Percentiles rank a stretch among this genome's conserved stretches.
Evolutionary conservation across 1,140 invertebrate genomes (phyloP).

Genomic region (Oedothorax gibbosus): DNA sequence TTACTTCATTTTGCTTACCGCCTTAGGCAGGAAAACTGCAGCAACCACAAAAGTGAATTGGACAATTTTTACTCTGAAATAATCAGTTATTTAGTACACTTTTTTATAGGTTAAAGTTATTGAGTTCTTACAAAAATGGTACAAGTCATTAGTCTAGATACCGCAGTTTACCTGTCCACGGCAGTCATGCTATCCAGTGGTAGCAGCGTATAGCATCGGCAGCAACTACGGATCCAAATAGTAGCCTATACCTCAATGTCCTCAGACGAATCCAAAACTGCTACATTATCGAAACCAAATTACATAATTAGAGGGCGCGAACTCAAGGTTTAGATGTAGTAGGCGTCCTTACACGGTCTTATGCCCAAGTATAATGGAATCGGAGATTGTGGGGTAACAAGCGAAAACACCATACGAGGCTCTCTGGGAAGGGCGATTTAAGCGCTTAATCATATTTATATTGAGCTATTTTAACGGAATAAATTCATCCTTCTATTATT

Average conservation of each 20-base stretch:
- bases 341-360: slow-evolving; percentile 28
- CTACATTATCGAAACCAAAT: slow-evolving; percentile 40
- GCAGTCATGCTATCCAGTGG: neutral
- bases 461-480: slow-evolving; percentile 57
- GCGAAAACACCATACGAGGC: neutral
- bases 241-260: slow-evolving; percentile 1
- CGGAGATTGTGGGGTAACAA: slow-evolving; percentile 35
- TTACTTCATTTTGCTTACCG: no score
- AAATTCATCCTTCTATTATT: slow-evolving; percentile 31
- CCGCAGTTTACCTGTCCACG: no score
- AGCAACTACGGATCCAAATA: slow-evolving; percentile 17
- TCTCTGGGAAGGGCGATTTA: slow-evolving; percentile 35
- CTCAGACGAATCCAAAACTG: neutral
- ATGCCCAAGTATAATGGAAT: slow-evolving; percentile 49
- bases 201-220: neutral
- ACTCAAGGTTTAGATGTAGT: slow-evolving; percentile 46
- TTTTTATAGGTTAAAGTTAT: no score
- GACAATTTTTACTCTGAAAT: no score
- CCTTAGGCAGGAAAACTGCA: no score
- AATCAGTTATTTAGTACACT: no score
- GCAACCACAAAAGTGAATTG: no score
- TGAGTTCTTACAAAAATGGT: no score
- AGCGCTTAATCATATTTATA: slow-evolving; percentile 57
- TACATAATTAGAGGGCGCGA: slow-evolving; percentile 52
- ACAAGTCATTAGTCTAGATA: no score